phyloP scores from a whole-genome alignment of 2,797 vertebrate genomes.

The Echeneis naucrates region DNA sequence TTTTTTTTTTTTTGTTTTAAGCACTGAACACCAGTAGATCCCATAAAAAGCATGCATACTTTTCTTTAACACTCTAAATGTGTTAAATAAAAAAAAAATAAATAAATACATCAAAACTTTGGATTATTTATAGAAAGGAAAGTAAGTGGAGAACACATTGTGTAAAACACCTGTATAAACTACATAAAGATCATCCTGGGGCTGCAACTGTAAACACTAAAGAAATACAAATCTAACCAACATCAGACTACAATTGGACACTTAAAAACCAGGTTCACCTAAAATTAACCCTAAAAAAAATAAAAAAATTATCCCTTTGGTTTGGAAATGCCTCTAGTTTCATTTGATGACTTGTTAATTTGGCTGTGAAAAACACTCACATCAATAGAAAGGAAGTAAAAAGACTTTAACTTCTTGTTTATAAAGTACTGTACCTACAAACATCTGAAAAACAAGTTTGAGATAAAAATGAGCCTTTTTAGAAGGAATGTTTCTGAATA shows the following conservation, averaged over 20 bases:
- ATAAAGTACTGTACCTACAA: background rate
- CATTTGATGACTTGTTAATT: background rate
- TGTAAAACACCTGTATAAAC: background rate
- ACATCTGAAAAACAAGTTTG: no score
- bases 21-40: background rate
- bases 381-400: background rate
- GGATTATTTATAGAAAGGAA: background rate
- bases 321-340: background rate
- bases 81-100: background rate
- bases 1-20: background rate
- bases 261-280: background rate
- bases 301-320: background rate
- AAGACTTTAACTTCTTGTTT: background rate
- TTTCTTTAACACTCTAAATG: conserved; percentile 15
- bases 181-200: background rate
- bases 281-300: background rate
- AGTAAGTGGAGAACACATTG: background rate
- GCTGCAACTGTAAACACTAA: background rate
- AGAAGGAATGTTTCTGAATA: conserved; percentile 1
- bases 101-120: background rate
- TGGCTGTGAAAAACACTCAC: background rate
- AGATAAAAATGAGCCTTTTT: background rate
- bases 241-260: background rate
- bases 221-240: background rate
- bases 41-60: background rate